Evolutionary conservation across 1,140 invertebrate species (phyloP), one percentile per base, ranked within the genome.

Genomic region (Phocides pigmalion): DNA sequence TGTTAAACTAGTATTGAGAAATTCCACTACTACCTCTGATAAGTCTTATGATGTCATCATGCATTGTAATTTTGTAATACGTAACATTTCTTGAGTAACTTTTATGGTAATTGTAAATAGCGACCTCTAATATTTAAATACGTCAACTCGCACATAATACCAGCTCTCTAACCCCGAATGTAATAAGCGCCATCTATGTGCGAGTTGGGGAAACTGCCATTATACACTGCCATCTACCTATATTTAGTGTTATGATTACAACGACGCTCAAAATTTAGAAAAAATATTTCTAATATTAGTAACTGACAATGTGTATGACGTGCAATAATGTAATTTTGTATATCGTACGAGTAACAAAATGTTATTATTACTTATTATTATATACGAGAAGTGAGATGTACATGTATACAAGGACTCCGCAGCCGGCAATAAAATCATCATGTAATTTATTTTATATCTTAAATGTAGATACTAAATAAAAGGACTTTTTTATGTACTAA

Each of bases 401-500:
- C 65, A 74, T 79, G 78, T 86, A 82, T 73, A 72, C 68, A 78
- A 72, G 77, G 77, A 78, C 78, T 79, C 76, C 75, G 76, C 84
- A 73, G 76, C 79, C 79, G 72, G 62, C 59, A 70, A 67, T 72
- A 69, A 82, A 81, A 81, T 73, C 74, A 82, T 81, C 79, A 81
- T 88, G 87, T 90, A 90, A 90, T 89, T 89, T 90, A 90, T 89
- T 90, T 90, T 91, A 89, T 89, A 89, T 87, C 82, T 69, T 88
- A 89, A 87, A 77, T 90, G 88, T 90, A 90, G 88, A 89, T 90
- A 84, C 79, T 71, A 81, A 90, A 89, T 89, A 89, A 89, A 91
- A 67, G 79, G 81, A 89, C 78, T 88, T 90, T 87, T 90, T 89
- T 91, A 91, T 89, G 85, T 89, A 90, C 68, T 76, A 70, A 64